Base-by-base conservation (phyloP, 2,797 vertebrate genomes). In the Chromobotia macracanthus region DNA sequence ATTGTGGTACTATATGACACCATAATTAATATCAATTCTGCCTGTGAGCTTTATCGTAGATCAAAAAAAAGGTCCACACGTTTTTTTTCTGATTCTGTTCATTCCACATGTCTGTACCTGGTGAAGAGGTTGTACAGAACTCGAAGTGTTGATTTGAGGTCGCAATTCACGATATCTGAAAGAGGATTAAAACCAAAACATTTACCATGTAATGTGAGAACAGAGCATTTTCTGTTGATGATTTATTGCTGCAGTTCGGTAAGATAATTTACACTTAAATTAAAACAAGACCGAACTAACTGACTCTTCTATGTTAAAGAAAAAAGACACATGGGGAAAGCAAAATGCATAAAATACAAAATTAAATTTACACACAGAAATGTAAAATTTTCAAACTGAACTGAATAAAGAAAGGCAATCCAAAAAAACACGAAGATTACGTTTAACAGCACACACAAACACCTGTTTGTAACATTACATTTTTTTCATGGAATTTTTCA, bases 81-180 rank as follows among this genome's bases (percentile, higher is more conserved):
- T 44, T 11, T 44, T 44, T 10, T 44, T 44, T 44, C 31, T 28
- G 31, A 38, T 38, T 5, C 35, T 80, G 25, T 4, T 98, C 90
- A 99, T 70, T 98, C 96, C 80, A 98, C 93, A 0, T 96, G 96
- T 85, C 97, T 93, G 93, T 98, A 98, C 84, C 95, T 96, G 89
- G 96, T 97, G 90, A 99, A 99, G 85, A 98, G 95, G 87, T 98
- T 98, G 93, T 98, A 98, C 41, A 99, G 93, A 71, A 98, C 97
- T 60, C 97, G 93, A 80, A 98, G 92, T 0, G 97, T 98, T 2
- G 97, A 99, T 85, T 98, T 99, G 74, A 99, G 92, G 89, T 99
- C 97, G 84, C 97, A 98, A 91, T 99, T 99, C 86, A 98, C 97
- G 0, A 98, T 98, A 88, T 99, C 97, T 99, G 92, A 4, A 83